phyloP scores from a whole-genome alignment of 2,113 vertebrate species.

The Entomyzon cyanotis region DNA sequence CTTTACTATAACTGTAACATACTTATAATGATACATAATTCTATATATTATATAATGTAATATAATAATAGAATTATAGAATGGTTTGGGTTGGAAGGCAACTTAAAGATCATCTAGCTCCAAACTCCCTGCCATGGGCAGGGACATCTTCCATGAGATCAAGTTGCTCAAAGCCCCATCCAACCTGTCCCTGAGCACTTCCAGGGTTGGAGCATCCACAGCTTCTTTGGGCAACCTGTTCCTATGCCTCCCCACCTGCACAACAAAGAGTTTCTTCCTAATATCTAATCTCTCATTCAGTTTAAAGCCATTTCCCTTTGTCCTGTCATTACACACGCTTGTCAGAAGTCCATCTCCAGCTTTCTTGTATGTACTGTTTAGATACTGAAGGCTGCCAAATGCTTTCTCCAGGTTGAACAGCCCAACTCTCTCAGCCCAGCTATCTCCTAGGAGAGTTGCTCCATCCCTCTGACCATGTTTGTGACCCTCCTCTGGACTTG shows the following conservation, averaged over 20 bases:
- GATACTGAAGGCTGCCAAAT: not conserved
- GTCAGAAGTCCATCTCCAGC: not conserved
- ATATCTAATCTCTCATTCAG: not conserved
- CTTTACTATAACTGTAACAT: not conserved
- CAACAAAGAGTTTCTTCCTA: not conserved
- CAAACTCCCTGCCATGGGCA: not conserved
- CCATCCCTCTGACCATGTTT: too few relatives aligned
- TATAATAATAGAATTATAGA: not conserved
- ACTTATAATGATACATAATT: not conserved
- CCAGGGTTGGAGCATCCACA: not conserved
- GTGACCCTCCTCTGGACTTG: rapidly evolving
- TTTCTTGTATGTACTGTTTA: not conserved
- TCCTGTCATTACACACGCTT: too few relatives aligned
- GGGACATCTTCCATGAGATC: not conserved
- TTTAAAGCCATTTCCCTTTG: not conserved
- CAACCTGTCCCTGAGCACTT: not conserved
- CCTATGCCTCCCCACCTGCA: not conserved
- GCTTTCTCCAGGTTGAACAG: not conserved
- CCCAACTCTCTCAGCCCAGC: not conserved
- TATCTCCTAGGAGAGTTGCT: not conserved
- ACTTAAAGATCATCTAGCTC: not conserved
- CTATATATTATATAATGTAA: not conserved
- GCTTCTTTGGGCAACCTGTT: not conserved
- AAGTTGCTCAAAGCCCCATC: not conserved
- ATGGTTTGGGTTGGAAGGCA: not conserved